Percentiles rank a stretch among this genome's conserved stretches.
Conservation (phyloP, 2,113 vertebrate genomes). For the Dasyprocta punctata region DNA sequence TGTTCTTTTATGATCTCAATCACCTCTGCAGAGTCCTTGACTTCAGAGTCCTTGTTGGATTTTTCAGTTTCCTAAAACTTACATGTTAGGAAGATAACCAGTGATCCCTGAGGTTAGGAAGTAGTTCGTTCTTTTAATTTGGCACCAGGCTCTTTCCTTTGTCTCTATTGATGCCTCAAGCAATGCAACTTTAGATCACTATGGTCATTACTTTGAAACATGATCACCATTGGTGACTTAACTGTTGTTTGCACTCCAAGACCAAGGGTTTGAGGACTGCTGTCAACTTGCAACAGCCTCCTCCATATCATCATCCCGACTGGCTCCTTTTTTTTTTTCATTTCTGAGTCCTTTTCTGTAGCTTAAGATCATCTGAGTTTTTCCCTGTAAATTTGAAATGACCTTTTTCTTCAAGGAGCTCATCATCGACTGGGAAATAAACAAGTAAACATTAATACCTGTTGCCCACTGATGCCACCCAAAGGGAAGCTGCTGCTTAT, state of each 20-base stretch:
- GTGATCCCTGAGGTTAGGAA: background rate
- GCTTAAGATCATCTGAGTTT: background rate
- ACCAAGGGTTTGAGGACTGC: background rate
- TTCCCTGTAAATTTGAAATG: background rate
- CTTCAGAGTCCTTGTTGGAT: background rate
- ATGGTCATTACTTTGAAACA: background rate
- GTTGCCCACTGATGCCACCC: background rate
- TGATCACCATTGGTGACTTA: background rate
- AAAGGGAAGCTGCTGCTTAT: background rate
- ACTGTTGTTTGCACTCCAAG: background rate
- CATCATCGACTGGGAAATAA: background rate
- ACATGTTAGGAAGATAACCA: background rate
- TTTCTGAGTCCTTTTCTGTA: background rate
- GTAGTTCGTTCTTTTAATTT: background rate
- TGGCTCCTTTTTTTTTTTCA: background rate
- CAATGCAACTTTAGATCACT: background rate
- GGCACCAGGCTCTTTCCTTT: background rate
- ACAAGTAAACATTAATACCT: background rate
- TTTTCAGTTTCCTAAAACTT: background rate
- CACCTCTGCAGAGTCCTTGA: background rate
- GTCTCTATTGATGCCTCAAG: background rate
- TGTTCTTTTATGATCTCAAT: background rate
- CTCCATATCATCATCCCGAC: background rate
- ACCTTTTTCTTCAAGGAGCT: background rate
- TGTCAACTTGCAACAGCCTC: background rate